Base-by-base conservation (phyloP, 2,113 vertebrate genomes). In the Podilymbus podiceps region DNA sequence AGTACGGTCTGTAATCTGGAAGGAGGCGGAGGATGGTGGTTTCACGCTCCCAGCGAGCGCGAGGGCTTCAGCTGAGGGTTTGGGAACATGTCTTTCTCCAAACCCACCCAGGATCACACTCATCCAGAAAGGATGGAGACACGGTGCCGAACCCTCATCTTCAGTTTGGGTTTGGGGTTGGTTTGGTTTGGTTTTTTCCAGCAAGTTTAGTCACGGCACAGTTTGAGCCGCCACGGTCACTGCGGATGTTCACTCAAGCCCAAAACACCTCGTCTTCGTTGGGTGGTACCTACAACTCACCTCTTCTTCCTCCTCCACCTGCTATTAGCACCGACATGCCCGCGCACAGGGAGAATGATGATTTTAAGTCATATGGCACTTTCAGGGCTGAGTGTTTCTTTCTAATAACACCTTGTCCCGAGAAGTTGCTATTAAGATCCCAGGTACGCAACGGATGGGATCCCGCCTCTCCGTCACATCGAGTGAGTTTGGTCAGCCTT, bases 221-320 rank as follows among this genome's bases (percentile, higher is more conserved):
- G 14, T 78, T 27, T 3, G 77, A 68, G 75, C 67, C 2, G 1
- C 49, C 38, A 55, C 1, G 8, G 66, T 59, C 60, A 56, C 63
- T 46, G 52, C 0, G 18, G 27, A 46, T 33, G 66, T 69, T 53
- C 53, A 0, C 38, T 55, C 55, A 33, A 82, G 64, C 87, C 72
- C 63, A 69, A 46, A 69, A 21, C 63, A 19, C 47, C 66, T 27
- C 2, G 2, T 38, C 59, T 79, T 35, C 0, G 0, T 23, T 68
- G 91, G 84, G 89, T 60, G 81, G 74, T 27, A 76, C 66, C 89
- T 31, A 30, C 22, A 12, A 12, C 53, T 84, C 62, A 21, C 50
- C 75, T 58, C 40, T 78, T 68, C 52, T 91, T 95, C 87, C 93
- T 95, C 73, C 93, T 92, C 84, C 84, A 31, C 80, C 89, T 84